Evolutionary conservation across 2,113 vertebrate genomes (phyloP).

Genomic region (Aegotheles bennettii): DNA sequence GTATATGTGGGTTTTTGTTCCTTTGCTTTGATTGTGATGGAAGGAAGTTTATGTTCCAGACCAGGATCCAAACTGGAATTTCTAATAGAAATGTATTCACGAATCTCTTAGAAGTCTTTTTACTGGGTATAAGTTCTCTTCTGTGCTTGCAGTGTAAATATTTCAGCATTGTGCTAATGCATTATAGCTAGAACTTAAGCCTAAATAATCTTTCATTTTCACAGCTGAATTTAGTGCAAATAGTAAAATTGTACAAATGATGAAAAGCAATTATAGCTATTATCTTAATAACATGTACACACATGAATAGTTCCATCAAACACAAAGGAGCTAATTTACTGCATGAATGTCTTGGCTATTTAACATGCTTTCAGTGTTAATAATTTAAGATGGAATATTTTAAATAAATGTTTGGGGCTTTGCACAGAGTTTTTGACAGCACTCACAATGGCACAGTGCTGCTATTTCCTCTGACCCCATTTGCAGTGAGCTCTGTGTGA

Average conservation of each 20-base stretch:
- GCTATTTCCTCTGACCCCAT: background rate
- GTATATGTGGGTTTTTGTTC: background rate
- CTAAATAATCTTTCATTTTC: background rate
- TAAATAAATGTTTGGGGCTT: background rate
- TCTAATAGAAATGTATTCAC: background rate
- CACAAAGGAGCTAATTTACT: background rate
- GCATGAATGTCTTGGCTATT: background rate
- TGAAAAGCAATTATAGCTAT: background rate
- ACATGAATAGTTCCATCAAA: background rate
- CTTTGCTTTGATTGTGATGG: background rate
- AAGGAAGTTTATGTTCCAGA: background rate
- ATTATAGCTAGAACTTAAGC: background rate
- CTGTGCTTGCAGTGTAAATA: background rate
- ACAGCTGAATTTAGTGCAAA: conserved; percentile 4
- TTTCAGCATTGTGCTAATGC: background rate
- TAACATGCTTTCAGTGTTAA: background rate
- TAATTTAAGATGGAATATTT: background rate
- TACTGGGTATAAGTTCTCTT: background rate
- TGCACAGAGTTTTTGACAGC: background rate
- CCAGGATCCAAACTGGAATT: background rate
- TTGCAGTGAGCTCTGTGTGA: background rate
- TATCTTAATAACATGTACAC: background rate
- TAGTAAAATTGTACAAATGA: background rate
- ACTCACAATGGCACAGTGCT: background rate
- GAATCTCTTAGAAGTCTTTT: background rate